Base-by-base conservation (phyloP, 2,888 invertebrate genomes). In the Cacoxenus indagator region DNA sequence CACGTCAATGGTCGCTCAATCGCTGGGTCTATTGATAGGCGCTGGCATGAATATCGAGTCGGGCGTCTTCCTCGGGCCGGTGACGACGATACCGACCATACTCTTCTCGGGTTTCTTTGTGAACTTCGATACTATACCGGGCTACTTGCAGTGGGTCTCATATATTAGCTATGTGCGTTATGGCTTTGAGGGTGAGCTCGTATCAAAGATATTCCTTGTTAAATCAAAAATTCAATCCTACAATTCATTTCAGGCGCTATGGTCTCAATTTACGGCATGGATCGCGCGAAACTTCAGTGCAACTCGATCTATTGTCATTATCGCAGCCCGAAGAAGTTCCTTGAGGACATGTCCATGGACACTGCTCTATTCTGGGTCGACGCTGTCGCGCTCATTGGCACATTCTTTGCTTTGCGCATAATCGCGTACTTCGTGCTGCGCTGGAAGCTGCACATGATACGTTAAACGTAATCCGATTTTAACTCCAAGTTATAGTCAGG, bases 71-170 rank as follows among this genome's bases (percentile, higher is more conserved):
- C 89, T 93, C 73, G 97, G 97, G 4, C 97, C 97, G 29, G 96
- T 97, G 45, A 93, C 95, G 71, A 94, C 95, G 65, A 96, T 97
- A 76, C 97, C 97, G 11, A 93, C 97, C 67, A 93, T 97, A 59
- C 90, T 97, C 31, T 97, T 97, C 89, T 96, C 96, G 37, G 97
- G 97, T 6, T 97, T 97, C 90, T 97, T 97, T 89, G 95, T 97
- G 61, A 96, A 95, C 87, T 93, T 97, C 87, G 93, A 94, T 86
- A 96, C 96, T 48, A 95, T 97, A 85, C 97, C 97, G 2, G 90
- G 91, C 67, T 97, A 97, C 86, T 90, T 98, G 64, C 93, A 93
- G 81, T 96, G 97, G 94, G 89, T 97, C 22, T 94, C 96, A 1
- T 97, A 97, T 87, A 90, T 95, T 29, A 97, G 96, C 78, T 98